Evolutionary conservation across 2,888 invertebrate species (phyloP), one percentile per base, ranked within the genome.

Genomic region (Rhabditophanes sp.): DNA sequence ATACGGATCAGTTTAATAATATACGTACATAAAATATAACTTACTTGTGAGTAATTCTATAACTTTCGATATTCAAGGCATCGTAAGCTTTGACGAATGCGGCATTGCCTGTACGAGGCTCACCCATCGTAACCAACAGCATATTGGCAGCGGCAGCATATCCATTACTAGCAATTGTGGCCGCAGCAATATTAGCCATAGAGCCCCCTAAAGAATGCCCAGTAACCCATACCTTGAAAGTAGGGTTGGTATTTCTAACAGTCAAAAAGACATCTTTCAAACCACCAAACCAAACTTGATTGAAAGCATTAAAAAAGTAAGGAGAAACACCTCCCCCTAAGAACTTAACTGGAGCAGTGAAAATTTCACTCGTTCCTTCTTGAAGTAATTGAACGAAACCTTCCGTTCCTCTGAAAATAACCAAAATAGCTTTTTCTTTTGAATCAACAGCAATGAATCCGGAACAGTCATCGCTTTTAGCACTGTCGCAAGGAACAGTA

Each of bases 301-400:
- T 25, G 18, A 25, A 25, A 25, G 25, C 25, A 25, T 8, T 25
- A 25, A 17, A 25, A 9, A 25, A 25, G 9, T 25, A 25, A 25
- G 16, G 25, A 9, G 16, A 17, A 25, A 25, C 25, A 17, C 18
- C 18, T 25, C 25, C 25, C 9, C 9, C 8, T 17, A 25, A 25
- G 16, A 17, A 16, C 9, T 16, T 18, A 2, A 18, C 18, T 25
- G 25, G 25, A 17, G 25, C 17, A 25, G 18, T 3, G 2, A 8
- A 9, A 9, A 25, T 25, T 3, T 17, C 25, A 25, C 18, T 18
- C 16, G 18, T 25, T 17, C 16, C 18, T 25, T 25, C 25, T 18
- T 17, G 16, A 9, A 25, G 16, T 2, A 16, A 16, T 25, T 25
- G n/a, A n/a, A n/a, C 25, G 9, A 25, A 25, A 25, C 18, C 25